Conservation (phyloP, 2,113 vertebrate genomes). For the Cyanocitta stelleri region DNA sequence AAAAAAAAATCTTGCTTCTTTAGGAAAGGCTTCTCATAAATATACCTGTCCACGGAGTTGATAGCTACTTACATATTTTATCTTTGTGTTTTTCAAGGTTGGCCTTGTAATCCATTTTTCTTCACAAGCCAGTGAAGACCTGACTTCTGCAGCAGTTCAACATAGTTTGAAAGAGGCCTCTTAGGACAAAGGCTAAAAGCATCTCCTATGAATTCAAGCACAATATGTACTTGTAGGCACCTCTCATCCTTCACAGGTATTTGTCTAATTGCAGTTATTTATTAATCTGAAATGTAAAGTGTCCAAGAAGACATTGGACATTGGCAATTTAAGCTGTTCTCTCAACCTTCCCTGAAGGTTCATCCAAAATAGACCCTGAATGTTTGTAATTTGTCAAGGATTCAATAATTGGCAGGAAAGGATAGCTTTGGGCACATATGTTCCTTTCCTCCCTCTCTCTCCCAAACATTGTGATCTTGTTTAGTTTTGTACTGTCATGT, state of each 20-base stretch:
- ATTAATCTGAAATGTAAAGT: not conserved
- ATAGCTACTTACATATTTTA: not conserved
- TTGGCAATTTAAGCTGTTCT: not conserved
- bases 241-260: not conserved
- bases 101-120: not conserved
- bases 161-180: not conserved
- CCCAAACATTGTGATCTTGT: not conserved
- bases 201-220: not conserved
- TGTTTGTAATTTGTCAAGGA: slow-evolving; percentile 9
- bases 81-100: not conserved
- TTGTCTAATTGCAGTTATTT: not conserved
- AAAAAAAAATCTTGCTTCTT: not conserved
- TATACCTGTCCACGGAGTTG: not conserved
- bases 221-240: not conserved
- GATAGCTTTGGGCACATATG: not conserved
- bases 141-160: not conserved
- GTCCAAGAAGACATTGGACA: not conserved
- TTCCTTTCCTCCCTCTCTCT: not conserved
- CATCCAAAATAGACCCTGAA: not conserved
- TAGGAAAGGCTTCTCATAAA: not conserved
- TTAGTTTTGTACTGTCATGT: not conserved
- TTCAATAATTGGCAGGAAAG: not conserved
- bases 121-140: not conserved
- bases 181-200: not conserved
- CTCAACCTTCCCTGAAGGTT: not conserved